Conservation (phyloP, 2,888 invertebrate genomes). For the Ectemnius continuus region DNA sequence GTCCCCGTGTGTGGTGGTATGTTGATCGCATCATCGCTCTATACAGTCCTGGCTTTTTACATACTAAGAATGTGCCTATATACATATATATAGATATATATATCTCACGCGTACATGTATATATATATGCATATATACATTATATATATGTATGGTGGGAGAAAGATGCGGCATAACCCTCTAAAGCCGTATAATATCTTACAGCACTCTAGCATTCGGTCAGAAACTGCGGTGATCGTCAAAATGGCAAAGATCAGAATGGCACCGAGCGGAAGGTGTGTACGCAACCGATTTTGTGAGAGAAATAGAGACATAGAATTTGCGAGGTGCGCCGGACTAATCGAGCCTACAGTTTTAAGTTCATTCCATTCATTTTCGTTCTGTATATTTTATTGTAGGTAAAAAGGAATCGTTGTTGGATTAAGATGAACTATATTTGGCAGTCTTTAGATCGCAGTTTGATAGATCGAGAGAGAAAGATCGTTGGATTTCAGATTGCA, state of each 20-base stretch:
- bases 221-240: conserved; percentile 65
- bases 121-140: conserved; percentile 19
- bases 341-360: conserved; percentile 10
- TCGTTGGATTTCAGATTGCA: no score
- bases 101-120: conserved; percentile 16
- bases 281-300: conserved; percentile 34
- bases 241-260: conserved; percentile 57
- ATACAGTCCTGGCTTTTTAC: conserved; percentile 57
- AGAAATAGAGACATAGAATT: conserved; percentile 6
- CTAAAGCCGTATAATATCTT: conserved; percentile 75
- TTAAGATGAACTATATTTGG: no score
- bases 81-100: conserved; percentile 26
- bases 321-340: conserved; percentile 37
- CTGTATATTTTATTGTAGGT: no score
- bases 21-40: conserved; percentile 53
- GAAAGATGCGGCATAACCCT: conserved; percentile 73
- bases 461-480: no score
- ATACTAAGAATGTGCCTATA: conserved; percentile 37
- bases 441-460: no score
- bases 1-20: conserved; percentile 24
- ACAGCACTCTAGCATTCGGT: conserved; percentile 78
- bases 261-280: conserved; percentile 38
- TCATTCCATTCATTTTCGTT: no score
- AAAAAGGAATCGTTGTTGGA: no score
- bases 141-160: conserved; percentile 52